Evolutionary conservation across 37 sponge, comb jelly and placozoan species (phyloP).

Genomic region (Tethya wilhelma): DNA sequence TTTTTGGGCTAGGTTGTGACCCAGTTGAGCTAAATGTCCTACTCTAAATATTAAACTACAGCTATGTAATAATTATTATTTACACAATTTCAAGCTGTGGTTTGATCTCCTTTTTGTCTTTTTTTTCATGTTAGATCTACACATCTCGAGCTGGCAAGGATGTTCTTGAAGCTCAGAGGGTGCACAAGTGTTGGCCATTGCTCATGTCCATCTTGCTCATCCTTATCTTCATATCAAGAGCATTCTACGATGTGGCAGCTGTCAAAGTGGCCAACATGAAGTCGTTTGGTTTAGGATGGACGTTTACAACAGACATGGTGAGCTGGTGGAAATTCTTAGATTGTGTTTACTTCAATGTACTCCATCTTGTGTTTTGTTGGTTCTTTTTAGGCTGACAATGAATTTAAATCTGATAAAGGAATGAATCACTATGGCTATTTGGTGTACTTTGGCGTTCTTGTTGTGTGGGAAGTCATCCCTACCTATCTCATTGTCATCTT

Average conservation of each 20-base stretch:
- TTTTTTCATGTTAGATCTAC: slow-evolving; percentile 31
- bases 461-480: slow-evolving; percentile 82
- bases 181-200: slow-evolving; percentile 59
- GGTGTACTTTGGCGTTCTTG: slow-evolving; percentile 53
- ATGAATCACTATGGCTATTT: slow-evolving; percentile 65
- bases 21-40: no score
- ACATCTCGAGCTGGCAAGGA: slow-evolving; percentile 60
- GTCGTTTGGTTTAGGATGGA: slow-evolving; percentile 20
- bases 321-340: no score
- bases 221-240: slow-evolving; percentile 57
- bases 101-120: no score
- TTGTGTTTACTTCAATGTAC: no score
- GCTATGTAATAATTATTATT: no score
- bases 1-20: no score
- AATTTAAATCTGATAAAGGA: slow-evolving; percentile 20
- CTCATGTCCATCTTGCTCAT: slow-evolving; percentile 54
- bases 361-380: not conserved
- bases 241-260: slow-evolving; percentile 61
- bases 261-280: slow-evolving; percentile 3
- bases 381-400: slow-evolving; percentile 63
- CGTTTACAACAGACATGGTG: slow-evolving; percentile 58
- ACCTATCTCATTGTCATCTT: slow-evolving; percentile 78
- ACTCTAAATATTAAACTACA: no score
- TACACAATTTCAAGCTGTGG: no score
- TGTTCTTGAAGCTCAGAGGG: slow-evolving; percentile 40